phyloP scores from a whole-genome alignment of 2,797 vertebrate species.

The Channallabes apus region DNA sequence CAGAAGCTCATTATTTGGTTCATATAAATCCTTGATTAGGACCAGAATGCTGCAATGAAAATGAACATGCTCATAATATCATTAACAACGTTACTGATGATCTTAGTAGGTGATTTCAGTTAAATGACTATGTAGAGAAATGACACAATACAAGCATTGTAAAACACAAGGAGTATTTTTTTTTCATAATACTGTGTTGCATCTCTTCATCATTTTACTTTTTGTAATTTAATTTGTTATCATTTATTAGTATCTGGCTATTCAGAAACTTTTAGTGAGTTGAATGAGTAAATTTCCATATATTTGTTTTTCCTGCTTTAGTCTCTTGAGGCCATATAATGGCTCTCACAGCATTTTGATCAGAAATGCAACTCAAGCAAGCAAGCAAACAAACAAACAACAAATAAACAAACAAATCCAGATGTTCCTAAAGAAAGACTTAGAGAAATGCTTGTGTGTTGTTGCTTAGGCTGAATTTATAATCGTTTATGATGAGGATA shows the following conservation, averaged over 20 bases:
- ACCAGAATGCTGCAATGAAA: conserved; percentile 66
- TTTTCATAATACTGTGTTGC: background rate
- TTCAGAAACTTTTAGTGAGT: background rate
- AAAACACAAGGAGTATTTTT: background rate
- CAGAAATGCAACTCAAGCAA: background rate
- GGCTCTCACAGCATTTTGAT: conserved; percentile 29
- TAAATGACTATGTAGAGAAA: conserved; percentile 16
- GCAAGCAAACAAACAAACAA: background rate
- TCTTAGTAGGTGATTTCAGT: conserved; percentile 64
- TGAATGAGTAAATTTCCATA: background rate
- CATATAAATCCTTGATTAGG: conserved; percentile 69
- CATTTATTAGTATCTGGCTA: background rate
- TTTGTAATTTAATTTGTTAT: background rate
- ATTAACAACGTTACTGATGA: conserved; percentile 64
- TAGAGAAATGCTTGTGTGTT: conserved; percentile 21
- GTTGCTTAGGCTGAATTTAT: conserved; percentile 39
- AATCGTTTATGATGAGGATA: conserved; percentile 9
- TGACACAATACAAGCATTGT: background rate
- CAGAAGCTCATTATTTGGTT: conserved; percentile 65
- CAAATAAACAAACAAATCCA: conserved; percentile 7
- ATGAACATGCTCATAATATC: conserved; percentile 56
- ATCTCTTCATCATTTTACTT: background rate
- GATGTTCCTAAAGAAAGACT: conserved; percentile 16
- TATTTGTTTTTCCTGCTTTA: background rate
- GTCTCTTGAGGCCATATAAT: conserved; percentile 12